Evolutionary conservation across 92 coral and sea anemone species (phyloP), one percentile per base, ranked within the genome.

Genomic region (Palythoa heliodiscus): DNA sequence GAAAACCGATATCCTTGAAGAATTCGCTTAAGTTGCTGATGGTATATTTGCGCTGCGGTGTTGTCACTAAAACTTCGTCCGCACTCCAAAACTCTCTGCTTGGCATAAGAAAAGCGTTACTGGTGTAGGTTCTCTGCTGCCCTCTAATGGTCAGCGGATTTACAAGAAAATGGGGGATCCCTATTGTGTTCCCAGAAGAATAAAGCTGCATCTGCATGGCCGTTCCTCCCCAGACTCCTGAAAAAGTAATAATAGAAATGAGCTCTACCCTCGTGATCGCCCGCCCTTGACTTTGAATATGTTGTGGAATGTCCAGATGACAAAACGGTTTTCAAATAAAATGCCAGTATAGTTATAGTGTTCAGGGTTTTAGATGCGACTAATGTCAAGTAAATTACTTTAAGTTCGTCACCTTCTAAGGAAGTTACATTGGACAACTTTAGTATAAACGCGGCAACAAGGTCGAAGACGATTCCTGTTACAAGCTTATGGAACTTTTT

Each of bases 171-270:
- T 83, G 71, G 2, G 93, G 95, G 86, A 92, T 75, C 0, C 95
- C 95, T 35, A 94, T 86, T 0, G 95, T 87, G 68, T 94, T 83
- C 38, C 98, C 98, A 11, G 98, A 94, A 13, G 98, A 83, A 53
- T 68, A 94, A 7, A 94, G 89, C 61, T 90, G 87, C 77, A 94
- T 75, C 7, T 83, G 87, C 47, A 86, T 76, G 35, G 91, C 91
- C 12, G 95, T 73, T 22, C 98, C 98, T 68, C 95, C 95, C 98
- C 95, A 94, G 66, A 94, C 93, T 23, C 98, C 98, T 94, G 78
- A 11, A 19, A 52, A 64, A 37, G n/a, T 22, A 29, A 14, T 22
- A 10, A 29, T 29, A 29, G 35, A 29, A 29, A 29, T 29, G 1
- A 29, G 35, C 35, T 29, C 35, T 29, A 29, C 35, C 35, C 35